Conservation (phyloP, 64 coral and sea anemone genomes). For the Montipora sp. region DNA sequence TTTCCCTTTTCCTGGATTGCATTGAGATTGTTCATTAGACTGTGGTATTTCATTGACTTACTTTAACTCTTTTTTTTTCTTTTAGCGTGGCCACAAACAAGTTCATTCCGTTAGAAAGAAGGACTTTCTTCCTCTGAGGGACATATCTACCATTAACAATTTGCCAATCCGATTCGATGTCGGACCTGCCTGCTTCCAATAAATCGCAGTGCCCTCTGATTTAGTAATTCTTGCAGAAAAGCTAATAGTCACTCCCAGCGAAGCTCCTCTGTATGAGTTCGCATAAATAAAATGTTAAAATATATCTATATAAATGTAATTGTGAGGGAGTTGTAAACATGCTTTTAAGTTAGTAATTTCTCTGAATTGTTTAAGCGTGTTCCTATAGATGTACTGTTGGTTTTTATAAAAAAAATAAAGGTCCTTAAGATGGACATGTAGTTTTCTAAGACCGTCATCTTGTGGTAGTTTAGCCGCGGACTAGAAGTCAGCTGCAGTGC, state of each 20-base stretch:
- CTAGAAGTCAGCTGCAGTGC: no score
- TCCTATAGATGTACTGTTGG: neutral
- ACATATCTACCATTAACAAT: slow-evolving; percentile 41
- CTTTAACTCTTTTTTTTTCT: neutral
- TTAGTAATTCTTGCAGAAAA: neutral
- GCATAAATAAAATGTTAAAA: slow-evolving; percentile 9
- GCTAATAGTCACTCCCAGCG: neutral
- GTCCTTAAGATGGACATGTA: neutral
- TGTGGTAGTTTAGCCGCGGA: no score
- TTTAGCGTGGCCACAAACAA: slow-evolving; percentile 51
- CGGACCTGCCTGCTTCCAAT: slow-evolving; percentile 70
- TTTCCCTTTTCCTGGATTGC: neutral
- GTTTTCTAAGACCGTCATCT: no score
- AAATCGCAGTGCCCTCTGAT: neutral
- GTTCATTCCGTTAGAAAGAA: slow-evolving; percentile 43
- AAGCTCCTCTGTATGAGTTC: neutral
- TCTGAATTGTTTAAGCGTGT: neutral
- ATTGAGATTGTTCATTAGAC: neutral
- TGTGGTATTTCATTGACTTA: neutral
- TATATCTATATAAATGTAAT: slow-evolving; percentile 9
- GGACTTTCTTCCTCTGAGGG: slow-evolving; percentile 64
- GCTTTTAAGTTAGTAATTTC: neutral
- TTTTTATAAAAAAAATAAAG: neutral
- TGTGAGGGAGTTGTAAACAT: slow-evolving; percentile 45
- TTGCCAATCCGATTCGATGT: slow-evolving; percentile 55